phyloP scores from a whole-genome alignment of 2,113 vertebrate species.

The Amphilophus citrinellus region DNA sequence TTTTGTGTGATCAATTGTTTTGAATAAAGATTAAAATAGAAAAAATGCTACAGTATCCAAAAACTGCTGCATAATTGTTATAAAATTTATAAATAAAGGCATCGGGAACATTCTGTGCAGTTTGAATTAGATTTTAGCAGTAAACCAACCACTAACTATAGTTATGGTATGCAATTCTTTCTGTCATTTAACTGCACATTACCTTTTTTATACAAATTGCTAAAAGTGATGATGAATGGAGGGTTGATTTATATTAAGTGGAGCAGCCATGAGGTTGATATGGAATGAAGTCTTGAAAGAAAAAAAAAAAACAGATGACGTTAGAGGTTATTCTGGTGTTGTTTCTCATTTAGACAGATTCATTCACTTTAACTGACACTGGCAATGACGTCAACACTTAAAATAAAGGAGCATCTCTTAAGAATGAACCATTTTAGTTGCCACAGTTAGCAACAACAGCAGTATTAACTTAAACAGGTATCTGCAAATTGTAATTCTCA shows the following conservation, averaged over 20 bases:
- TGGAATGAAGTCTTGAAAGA: background rate
- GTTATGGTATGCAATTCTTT: background rate
- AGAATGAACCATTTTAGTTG: background rate
- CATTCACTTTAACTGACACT: background rate
- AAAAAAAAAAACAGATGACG: fast-evolving
- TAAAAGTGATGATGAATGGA: background rate
- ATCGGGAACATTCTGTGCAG: background rate
- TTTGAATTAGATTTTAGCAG: background rate
- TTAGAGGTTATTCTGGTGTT: background rate
- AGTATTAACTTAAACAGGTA: background rate
- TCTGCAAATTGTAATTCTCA: background rate
- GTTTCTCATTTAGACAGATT: background rate
- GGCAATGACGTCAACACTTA: background rate
- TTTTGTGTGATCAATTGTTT: background rate
- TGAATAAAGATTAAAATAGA: background rate
- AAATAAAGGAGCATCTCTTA: background rate
- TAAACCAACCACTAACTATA: background rate
- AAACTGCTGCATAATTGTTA: background rate
- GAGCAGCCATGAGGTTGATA: background rate
- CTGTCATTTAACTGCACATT: background rate
- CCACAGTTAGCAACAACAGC: background rate
- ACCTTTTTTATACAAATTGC: background rate
- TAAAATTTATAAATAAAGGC: background rate
- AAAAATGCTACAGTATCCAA: background rate
- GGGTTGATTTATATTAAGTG: background rate